phyloP scores from a whole-genome alignment of 2,797 vertebrate genomes.

The Sarcophilus harrisii region DNA sequence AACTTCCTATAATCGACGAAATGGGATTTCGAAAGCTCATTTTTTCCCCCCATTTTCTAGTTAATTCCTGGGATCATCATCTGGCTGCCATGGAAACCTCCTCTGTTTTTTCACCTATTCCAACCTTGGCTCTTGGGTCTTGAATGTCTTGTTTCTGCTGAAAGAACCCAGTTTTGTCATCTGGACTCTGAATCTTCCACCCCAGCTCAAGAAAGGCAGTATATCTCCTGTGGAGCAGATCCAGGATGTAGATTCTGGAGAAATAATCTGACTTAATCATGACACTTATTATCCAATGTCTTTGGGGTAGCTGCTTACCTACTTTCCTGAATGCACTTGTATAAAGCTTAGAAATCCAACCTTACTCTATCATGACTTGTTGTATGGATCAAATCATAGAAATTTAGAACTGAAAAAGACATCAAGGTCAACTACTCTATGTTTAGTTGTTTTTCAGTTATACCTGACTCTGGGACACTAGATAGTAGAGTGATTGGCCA shows the following conservation, averaged over 20 bases:
- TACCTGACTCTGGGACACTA: neutral
- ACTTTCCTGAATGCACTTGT: neutral
- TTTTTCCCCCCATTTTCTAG: neutral
- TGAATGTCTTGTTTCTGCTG: neutral
- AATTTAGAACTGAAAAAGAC: neutral
- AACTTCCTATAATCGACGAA: neutral
- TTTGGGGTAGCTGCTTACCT: neutral
- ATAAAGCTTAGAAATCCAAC: neutral
- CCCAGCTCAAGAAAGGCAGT: neutral
- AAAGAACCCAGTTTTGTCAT: neutral
- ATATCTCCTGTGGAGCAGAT: neutral
- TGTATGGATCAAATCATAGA: neutral
- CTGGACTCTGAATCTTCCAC: neutral
- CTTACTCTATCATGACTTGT: no score
- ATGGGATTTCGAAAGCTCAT: neutral
- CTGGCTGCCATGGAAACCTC: neutral
- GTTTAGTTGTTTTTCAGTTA: neutral
- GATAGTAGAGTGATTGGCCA: neutral
- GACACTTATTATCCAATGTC: neutral
- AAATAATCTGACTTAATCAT: neutral
- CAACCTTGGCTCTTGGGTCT: neutral
- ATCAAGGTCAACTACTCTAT: neutral
- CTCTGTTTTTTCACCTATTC: neutral
- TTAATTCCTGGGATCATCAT: neutral
- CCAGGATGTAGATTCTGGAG: neutral